Evolutionary conservation across 2,888 invertebrate species (phyloP).

Genomic region (Cryptocheilus praepositus): DNA sequence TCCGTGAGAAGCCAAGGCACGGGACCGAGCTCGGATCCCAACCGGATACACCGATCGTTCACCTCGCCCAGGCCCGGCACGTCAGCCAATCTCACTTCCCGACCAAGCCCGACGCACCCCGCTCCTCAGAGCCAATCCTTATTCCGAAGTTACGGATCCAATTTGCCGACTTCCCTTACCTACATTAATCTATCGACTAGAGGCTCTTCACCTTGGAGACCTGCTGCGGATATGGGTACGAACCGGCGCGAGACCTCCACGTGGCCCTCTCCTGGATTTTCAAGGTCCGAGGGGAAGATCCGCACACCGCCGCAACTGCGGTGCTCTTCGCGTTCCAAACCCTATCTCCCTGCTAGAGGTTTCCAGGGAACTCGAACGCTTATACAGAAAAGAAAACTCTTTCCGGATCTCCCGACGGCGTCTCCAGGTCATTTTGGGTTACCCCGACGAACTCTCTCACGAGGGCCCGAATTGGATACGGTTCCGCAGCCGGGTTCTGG

Average conservation of each 20-base stretch:
- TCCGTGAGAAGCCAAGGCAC: constrained; percentile 72
- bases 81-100: constrained; percentile 34
- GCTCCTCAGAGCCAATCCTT: constrained; percentile 85
- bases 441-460: too few species aligned
- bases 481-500: too few species aligned
- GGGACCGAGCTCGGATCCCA: constrained; percentile 67
- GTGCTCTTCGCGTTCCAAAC: too few species aligned
- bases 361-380: too few species aligned
- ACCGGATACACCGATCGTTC: constrained; percentile 32
- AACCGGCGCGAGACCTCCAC: constrained; percentile 47
- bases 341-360: too few species aligned
- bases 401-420: too few species aligned
- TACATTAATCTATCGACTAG: constrained; percentile 80
- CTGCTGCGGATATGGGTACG: constrained; percentile 84
- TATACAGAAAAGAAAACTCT: too few species aligned
- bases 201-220: constrained; percentile 84
- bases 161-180: constrained; percentile 78
- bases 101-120: constrained; percentile 75
- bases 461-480: too few species aligned
- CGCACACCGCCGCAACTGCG: too few species aligned
- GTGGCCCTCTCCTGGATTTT: too few species aligned
- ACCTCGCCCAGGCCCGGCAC: constrained; percentile 35
- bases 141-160: constrained; percentile 81
- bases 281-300: too few species aligned
- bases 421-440: too few species aligned